Base-by-base conservation (phyloP, 2,113 vertebrate species). In the Mobula birostris region DNA sequence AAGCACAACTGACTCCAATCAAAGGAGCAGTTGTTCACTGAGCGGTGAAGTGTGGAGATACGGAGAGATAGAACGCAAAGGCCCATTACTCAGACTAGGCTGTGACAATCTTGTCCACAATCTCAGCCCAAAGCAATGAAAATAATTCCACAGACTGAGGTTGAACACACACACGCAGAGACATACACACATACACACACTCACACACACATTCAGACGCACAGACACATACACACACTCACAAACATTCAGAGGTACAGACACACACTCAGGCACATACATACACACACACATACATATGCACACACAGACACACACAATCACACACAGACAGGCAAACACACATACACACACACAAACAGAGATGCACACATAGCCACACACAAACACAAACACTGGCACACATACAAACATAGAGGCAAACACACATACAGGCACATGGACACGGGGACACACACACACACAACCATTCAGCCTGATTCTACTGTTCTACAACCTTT, bases 11-110 rank as follows among this genome's bases (percentile, higher is more conserved):
- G n/a, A 32, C 29, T 90, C 85, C n/a, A 63, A 90, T 90, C 85
- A 90, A 90, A 90, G 61, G 14, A 19, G 29, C 15, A n/a, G 85
- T 63, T 90, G 85, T 90, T 90, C 85, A 36, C 85, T 36, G 85
- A 90, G 85, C 85, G n/a, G 24, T 87, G 56, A 90, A 66, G 85
- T 66, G 61, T 66, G 85, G 85, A 90, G 85, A 66, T 90, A 32
- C 29, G 29, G 85, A 68, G 85, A 32, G 29, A 90, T 40, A 17
- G 40, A 2, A 40, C 14, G 78, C 61, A 66, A 32, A 88, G n/a
- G 85, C 85, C n/a, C n/a, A 66, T 32, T 87, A 87, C 56, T 63
- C 58, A 17, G 58, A 56, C 29, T 90, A 63, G 29, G 17, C 3
- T 88, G 24, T 2, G 15, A 32, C 61, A 36, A n/a, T 5, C 83